Evolutionary conservation across 2,797 vertebrate species (phyloP).

Genomic region (Pangasius larnaudii): DNA sequence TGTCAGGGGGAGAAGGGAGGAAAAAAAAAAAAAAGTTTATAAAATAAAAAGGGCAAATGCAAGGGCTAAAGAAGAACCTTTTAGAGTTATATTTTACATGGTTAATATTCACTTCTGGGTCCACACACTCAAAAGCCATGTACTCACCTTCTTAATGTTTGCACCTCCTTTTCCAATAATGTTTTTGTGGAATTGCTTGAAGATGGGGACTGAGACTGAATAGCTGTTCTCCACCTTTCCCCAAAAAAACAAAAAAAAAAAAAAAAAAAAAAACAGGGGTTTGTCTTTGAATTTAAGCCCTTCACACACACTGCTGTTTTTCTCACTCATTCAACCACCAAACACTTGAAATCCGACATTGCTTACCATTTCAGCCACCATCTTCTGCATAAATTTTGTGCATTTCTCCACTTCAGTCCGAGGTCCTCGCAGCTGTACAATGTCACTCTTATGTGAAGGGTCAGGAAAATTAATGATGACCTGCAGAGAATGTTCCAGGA

Average conservation of each 20-base stretch:
- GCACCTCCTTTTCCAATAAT: slow-evolving; percentile 99
- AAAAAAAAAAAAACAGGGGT: not conserved
- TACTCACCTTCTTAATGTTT: slow-evolving; percentile 94
- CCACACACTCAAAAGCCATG: not conserved
- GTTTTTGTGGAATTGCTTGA: slow-evolving; percentile 99
- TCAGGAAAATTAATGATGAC: slow-evolving; percentile 99
- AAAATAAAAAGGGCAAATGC: not conserved
- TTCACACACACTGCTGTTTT: not conserved
- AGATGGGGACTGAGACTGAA: slow-evolving; percentile 96
- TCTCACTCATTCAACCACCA: not conserved
- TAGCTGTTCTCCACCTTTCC: slow-evolving; percentile 92
- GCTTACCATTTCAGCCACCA: slow-evolving; percentile 91
- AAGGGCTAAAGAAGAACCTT: not conserved
- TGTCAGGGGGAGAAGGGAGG: no score
- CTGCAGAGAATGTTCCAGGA: slow-evolving; percentile 65
- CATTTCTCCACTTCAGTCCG: slow-evolving; percentile 98
- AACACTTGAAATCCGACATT: not conserved
- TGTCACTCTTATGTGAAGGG: slow-evolving; percentile 93
- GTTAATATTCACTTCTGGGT: not conserved
- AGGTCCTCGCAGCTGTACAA: slow-evolving; percentile 94
- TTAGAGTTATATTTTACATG: not conserved
- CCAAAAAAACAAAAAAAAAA: not conserved
- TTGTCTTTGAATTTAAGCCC: not conserved
- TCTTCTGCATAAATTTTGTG: slow-evolving; percentile 96
- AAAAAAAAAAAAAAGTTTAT: no score